Percentiles rank a stretch among this genome's conserved stretches.
Conservation (phyloP, 2,888 invertebrate genomes). For the Apantesis nais region DNA sequence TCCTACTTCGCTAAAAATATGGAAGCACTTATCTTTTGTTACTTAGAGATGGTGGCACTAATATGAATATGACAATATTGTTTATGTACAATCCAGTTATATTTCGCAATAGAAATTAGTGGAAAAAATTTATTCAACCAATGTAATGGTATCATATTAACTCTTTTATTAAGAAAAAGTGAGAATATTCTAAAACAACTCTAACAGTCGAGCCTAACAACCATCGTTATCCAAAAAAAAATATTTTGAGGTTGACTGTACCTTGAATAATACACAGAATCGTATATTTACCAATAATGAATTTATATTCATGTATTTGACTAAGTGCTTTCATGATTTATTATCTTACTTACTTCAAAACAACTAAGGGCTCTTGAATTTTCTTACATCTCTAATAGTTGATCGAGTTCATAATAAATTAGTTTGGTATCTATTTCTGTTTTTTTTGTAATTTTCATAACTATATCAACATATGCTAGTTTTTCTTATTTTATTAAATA, state of each 20-base stretch:
- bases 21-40: slow-evolving; percentile 33
- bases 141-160: too few species aligned
- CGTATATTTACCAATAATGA: neutral
- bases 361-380: neutral
- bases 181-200: neutral
- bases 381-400: neutral
- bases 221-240: neutral
- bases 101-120: neutral
- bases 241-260: neutral
- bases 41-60: slow-evolving; percentile 9
- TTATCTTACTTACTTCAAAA: neutral
- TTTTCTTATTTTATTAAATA: neutral
- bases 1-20: slow-evolving; percentile 25
- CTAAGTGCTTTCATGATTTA: neutral
- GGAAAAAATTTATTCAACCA: neutral
- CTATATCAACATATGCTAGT: neutral
- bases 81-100: neutral
- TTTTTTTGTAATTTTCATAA: neutral
- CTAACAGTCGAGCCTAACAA: neutral
- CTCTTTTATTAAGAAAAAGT: neutral
- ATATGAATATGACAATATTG: slow-evolving; percentile 20
- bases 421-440: neutral
- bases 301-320: neutral
- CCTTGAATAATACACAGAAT: neutral
- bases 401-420: neutral